Conservation (phyloP, 2,797 vertebrate genomes). For the Danionella dracula region DNA sequence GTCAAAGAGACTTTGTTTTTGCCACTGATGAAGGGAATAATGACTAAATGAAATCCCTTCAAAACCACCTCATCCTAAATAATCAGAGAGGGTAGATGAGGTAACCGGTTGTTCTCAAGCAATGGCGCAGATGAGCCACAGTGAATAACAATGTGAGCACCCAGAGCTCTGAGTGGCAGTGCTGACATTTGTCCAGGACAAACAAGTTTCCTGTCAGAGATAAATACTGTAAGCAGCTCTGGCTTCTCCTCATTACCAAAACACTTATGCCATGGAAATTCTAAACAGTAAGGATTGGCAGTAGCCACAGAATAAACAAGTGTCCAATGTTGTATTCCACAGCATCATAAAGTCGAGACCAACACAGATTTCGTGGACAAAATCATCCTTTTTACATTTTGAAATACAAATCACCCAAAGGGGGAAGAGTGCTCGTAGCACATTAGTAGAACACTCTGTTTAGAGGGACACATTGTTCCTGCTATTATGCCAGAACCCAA, state of each 20-base stretch:
- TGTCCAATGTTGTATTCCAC: no score
- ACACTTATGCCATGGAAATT: background rate
- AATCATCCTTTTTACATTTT: no score
- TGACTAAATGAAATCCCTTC: slow-evolving; percentile 32
- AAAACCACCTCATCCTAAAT: slow-evolving; percentile 31
- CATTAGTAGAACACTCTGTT: no score
- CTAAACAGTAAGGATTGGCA: no score
- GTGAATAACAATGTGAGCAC: slow-evolving; percentile 35
- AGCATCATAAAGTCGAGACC: no score
- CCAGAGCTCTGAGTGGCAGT: slow-evolving; percentile 39
- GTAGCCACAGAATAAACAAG: no score
- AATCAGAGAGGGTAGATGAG: slow-evolving; percentile 29
- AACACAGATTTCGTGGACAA: no score
- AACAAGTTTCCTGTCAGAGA: slow-evolving; percentile 40
- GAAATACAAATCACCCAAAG: no score
- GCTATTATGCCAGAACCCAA: no score
- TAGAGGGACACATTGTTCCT: no score
- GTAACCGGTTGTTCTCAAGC: slow-evolving; percentile 20
- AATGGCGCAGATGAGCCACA: background rate
- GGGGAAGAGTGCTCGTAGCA: no score
- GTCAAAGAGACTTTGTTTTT: slow-evolving; percentile 18
- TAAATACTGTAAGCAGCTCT: slow-evolving; percentile 34
- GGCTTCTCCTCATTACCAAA: slow-evolving; percentile 7
- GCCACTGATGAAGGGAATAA: slow-evolving; percentile 17
- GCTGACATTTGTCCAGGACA: slow-evolving; percentile 51